phyloP scores from a whole-genome alignment of 2,113 vertebrate species.

The Proterorhinus semilunaris region DNA sequence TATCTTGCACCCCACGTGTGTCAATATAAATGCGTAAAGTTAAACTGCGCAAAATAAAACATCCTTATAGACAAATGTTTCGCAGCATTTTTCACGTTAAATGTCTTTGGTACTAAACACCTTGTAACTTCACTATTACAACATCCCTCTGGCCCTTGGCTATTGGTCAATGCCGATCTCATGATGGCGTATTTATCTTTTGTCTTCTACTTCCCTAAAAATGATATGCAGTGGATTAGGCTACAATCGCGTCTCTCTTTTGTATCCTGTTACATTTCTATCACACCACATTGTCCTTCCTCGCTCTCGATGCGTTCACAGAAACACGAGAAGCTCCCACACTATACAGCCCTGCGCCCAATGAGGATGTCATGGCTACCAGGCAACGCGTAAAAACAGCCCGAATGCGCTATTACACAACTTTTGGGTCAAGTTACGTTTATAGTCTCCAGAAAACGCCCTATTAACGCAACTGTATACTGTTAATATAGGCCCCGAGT shows the following conservation, averaged over 20 bases:
- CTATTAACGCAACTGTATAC: background rate
- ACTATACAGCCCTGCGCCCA: slow-evolving; percentile 18
- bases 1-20: background rate
- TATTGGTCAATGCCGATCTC: background rate
- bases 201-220: background rate
- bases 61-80: background rate
- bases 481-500: background rate
- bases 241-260: background rate
- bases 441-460: background rate
- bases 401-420: slow-evolving; percentile 29
- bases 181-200: background rate
- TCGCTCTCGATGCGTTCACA: slow-evolving; percentile 26
- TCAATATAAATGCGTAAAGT: background rate
- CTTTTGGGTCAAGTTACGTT: slow-evolving; percentile 1
- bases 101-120: background rate
- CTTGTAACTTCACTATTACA: background rate
- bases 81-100: background rate
- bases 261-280: slow-evolving; percentile 11
- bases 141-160: background rate
- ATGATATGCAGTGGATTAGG: no score
- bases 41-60: background rate
- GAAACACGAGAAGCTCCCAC: slow-evolving; percentile 49
- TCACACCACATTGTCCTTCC: background rate
- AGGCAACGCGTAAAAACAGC: slow-evolving; percentile 51
- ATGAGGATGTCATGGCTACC: slow-evolving; percentile 57